Base-by-base conservation (phyloP, 2,888 invertebrate species). In the Temnothorax rugatulus region DNA sequence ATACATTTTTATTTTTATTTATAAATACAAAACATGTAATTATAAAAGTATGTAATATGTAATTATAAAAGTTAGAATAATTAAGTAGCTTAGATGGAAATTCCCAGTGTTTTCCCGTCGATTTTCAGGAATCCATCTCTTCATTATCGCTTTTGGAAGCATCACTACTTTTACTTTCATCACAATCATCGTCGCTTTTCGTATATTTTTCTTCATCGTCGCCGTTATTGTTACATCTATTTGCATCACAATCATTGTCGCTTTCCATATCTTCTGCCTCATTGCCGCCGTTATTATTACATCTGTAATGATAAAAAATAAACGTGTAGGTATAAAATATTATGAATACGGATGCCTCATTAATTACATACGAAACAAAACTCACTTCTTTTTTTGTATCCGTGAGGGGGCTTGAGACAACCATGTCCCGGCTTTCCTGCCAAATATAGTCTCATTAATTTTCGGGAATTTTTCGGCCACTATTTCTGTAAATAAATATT, bases 351-450 rank as follows among this genome's bases (percentile, higher is more conserved):
- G 29, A 25, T 25, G 25, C 29, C 15, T 29, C 29, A 15, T 59
- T 4, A 34, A 34, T 61, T 9, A 34, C 61, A 61, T 4, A 61
- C 18, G 4, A 61, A 34, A 61, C 52, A 59, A 59, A 59, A 59
- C 29, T 59, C 8, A 34, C 61, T 61, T 61, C 11, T 9, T 61
- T 61, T 34, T 61, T 61, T 61, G 34, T 61, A 61, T 61, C 34
- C 34, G 34, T 34, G 61, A 34, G 34, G n/a, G n/a, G 34, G 61
- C 61, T 61, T 61, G 61, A 61, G 34, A 61, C 9, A 61, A 13
- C 61, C 61, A 61, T 61, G 4, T 34, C 4, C 34, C 34, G 34
- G 61, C 34, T 61, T 61, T 61, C n/a, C 59, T 59, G 29, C 59
- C 29, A 59, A 59, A 59, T 59, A 15, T 59, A 7, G 15, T 59